Percentiles rank a stretch among this genome's conserved stretches.
Evolutionary conservation across 2,888 invertebrate genomes (phyloP).

Genomic region (Melanotus villosus): DNA sequence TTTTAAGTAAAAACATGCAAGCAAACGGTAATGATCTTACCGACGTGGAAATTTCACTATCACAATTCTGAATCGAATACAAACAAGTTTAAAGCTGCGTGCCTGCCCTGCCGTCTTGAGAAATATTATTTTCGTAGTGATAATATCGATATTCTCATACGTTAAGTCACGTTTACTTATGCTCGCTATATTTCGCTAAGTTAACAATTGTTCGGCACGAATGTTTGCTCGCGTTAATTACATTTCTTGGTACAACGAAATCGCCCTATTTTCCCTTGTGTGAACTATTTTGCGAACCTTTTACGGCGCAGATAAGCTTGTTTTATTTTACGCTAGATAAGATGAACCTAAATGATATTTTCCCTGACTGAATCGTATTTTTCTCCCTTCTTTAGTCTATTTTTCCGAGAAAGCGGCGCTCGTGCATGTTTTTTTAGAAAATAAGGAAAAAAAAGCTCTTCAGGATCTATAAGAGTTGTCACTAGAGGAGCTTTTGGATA

Average conservation of each 20-base stretch:
- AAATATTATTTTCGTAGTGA: neutral
- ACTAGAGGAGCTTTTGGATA: neutral
- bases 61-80: too few relatives aligned
- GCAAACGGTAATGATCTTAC: too few relatives aligned
- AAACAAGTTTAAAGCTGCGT: too few relatives aligned
- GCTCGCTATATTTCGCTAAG: neutral
- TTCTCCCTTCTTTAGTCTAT: neutral
- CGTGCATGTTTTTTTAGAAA: constrained; percentile 10
- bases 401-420: constrained; percentile 1
- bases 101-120: too few relatives aligned
- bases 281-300: constrained; percentile 4
- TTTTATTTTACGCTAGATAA: constrained; percentile 16
- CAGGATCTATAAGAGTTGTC: neutral
- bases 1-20: too few relatives aligned
- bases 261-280: neutral
- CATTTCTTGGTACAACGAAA: neutral
- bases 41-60: too few relatives aligned
- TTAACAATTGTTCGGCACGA: constrained; percentile 8
- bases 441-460: neutral
- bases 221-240: constrained; percentile 13
- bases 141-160: neutral
- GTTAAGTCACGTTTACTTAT: constrained; percentile 6
- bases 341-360: constrained; percentile 16
- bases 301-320: constrained; percentile 9
- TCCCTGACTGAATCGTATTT: neutral